These are phyloP conservation scores for Willisornis vidua DNA, from an alignment of 2,113 vertebrate genomes.

Conservation along the genomic window DNA sequence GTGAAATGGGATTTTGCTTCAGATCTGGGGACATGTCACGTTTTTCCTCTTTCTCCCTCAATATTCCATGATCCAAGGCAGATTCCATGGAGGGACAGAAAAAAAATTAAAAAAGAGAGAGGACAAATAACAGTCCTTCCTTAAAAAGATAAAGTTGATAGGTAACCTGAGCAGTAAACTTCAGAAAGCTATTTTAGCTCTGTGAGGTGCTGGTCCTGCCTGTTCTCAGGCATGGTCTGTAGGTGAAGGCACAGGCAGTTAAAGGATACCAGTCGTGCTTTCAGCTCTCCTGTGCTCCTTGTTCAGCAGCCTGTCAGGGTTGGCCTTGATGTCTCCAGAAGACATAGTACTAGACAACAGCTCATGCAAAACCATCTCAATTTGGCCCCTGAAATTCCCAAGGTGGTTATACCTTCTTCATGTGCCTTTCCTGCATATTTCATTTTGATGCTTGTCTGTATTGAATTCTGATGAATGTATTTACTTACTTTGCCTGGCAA, in stretches of 20 bases:
- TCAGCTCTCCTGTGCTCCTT: neutral
- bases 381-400: neutral
- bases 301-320: neutral
- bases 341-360: neutral
- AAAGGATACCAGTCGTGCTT: neutral
- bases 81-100: neutral
- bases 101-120: neutral
- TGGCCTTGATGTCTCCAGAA: neutral
- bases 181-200: neutral
- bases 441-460: neutral
- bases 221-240: neutral
- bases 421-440: neutral
- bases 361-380: neutral
- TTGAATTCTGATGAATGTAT: conserved; percentile 46
- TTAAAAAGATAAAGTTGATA: neutral
- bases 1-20: neutral
- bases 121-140: neutral
- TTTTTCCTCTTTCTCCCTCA: neutral
- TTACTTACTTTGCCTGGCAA: conserved; percentile 45
- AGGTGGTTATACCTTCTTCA: neutral
- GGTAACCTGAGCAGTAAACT: neutral
- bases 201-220: neutral
- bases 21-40: neutral
- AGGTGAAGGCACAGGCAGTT: neutral
- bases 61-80: neutral